Evolutionary conservation across 2,888 invertebrate genomes (phyloP).

Genomic region (Xiphydria camelus): DNA sequence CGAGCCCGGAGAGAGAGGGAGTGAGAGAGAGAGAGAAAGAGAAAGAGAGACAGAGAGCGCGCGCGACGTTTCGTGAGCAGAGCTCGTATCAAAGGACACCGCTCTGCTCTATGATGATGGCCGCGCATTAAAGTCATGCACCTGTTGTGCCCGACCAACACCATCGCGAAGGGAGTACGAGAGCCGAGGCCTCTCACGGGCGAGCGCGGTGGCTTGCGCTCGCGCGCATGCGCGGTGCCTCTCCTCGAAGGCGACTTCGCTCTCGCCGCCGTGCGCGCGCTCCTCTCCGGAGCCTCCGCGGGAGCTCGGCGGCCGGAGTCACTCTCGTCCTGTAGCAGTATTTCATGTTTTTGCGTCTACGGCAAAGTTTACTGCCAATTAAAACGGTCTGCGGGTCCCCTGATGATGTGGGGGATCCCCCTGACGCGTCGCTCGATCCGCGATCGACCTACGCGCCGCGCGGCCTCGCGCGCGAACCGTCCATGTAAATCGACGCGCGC

Average conservation of each 20-base stretch:
- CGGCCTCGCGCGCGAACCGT: too few relatives aligned
- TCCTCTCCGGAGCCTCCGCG: not conserved
- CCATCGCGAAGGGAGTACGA: conserved; percentile 5
- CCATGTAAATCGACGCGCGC: too few relatives aligned
- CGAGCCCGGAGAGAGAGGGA: too few relatives aligned
- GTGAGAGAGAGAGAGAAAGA: too few relatives aligned
- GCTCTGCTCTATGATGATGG: conserved; percentile 35
- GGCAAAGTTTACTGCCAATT: conserved; percentile 49
- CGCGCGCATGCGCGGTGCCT: not conserved
- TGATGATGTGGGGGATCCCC: conserved; percentile 19
- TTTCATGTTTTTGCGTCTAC: conserved; percentile 47
- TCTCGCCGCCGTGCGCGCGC: not conserved
- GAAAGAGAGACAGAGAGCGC: too few relatives aligned
- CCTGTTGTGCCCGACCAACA: conserved; percentile 36
- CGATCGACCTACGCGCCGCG: not conserved
- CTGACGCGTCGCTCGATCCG: conserved; percentile 1
- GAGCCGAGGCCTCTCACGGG: conserved; percentile 14
- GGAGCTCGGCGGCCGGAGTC: conserved; percentile 17
- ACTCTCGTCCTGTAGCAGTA: conserved; percentile 37
- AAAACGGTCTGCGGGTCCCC: conserved; percentile 39
- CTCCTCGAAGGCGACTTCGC: not conserved
- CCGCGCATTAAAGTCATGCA: conserved; percentile 45
- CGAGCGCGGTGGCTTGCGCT: conserved; percentile 4
- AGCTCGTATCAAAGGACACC: conserved; percentile 31
- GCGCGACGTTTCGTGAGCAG: not conserved